These are phyloP conservation scores for Cassiopea xamachana DNA, from an alignment of 30 jellyfish, hydroid and myxozoan species.

Conservation along the genomic window DNA sequence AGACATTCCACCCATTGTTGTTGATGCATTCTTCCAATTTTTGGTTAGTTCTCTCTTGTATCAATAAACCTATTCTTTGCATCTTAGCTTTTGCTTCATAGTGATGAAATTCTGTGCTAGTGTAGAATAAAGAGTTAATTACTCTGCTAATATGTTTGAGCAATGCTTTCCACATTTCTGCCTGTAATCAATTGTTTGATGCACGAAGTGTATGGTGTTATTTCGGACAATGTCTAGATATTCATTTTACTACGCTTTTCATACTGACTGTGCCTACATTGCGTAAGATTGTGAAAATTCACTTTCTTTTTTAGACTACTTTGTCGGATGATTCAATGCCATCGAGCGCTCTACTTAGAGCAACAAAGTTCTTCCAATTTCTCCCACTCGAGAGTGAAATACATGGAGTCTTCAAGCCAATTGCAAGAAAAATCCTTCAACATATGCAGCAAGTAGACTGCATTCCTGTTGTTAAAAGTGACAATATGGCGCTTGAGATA, in stretches of 20 bases:
- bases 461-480: constrained; percentile 55
- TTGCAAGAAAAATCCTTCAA: constrained; percentile 66
- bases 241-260: too few relatives aligned
- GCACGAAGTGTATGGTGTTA: too few relatives aligned
- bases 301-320: background rate
- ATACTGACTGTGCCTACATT: too few relatives aligned
- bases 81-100: too few relatives aligned
- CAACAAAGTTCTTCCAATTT: constrained; percentile 61
- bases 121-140: too few relatives aligned
- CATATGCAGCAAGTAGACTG: constrained; percentile 71
- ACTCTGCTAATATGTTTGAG: too few relatives aligned
- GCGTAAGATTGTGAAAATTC: background rate
- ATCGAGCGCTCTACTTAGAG: constrained; percentile 35
- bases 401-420: constrained; percentile 76
- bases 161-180: too few relatives aligned
- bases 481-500: constrained; percentile 2
- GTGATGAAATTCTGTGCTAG: too few relatives aligned
- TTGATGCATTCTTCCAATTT: constrained; percentile 72
- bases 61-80: background rate
- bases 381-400: constrained; percentile 81
- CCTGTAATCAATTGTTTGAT: too few relatives aligned
- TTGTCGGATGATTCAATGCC: background rate
- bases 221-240: too few relatives aligned
- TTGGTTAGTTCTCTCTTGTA: constrained; percentile 32
- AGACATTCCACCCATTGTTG: constrained; percentile 75